These are phyloP conservation scores for Drosophila biarmipes DNA, from an alignment of 1,140 invertebrate genomes.

Conservation along the genomic window DNA sequence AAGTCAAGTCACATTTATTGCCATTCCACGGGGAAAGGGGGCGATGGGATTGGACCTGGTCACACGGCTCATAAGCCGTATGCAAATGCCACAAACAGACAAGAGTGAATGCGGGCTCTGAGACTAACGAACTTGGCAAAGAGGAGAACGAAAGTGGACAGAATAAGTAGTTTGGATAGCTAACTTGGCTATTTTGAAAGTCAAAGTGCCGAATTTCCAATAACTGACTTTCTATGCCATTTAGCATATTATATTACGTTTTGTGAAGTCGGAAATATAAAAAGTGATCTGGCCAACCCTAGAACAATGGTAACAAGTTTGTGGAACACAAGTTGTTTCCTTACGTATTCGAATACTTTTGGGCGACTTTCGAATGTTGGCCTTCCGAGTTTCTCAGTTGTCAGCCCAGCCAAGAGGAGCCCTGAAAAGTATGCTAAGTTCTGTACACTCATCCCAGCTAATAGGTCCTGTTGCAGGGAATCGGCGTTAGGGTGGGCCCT, in stretches of 20 bases:
- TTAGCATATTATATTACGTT: no score
- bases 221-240: no score
- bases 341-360: no score
- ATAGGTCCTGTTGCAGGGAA: neutral
- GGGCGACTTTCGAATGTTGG: no score
- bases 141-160: neutral
- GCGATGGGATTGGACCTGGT: neutral
- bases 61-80: slow-evolving; percentile 4
- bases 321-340: no score
- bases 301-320: no score
- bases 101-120: slow-evolving; percentile 10
- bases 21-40: slow-evolving; percentile 9
- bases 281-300: no score
- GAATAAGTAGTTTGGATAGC: neutral
- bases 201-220: no score
- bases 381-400: neutral
- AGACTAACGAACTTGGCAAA: slow-evolving; percentile 39
- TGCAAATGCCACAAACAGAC: slow-evolving; percentile 36
- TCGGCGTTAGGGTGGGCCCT: neutral
- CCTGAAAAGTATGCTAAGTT: slow-evolving; percentile 23
- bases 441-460: slow-evolving; percentile 1
- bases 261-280: no score
- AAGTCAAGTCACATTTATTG: slow-evolving; percentile 27
- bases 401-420: neutral
- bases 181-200: neutral